Evolutionary conservation across 2,797 vertebrate species (phyloP).

Genomic region (Sebastes oblongus): DNA sequence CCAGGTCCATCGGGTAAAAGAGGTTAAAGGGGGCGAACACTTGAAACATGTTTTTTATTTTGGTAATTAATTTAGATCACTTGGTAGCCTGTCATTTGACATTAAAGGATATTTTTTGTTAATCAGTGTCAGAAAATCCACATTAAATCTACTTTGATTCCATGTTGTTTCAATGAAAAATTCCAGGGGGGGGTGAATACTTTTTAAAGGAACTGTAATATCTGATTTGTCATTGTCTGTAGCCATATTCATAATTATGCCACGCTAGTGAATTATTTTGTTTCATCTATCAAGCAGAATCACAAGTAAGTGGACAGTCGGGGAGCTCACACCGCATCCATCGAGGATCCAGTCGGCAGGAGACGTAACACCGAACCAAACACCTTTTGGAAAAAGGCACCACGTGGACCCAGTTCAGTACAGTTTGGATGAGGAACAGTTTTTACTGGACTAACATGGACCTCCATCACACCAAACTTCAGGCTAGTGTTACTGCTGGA

Average conservation of each 20-base stretch:
- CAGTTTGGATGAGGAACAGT: conserved; percentile 7
- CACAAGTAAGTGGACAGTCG: neutral
- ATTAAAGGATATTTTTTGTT: no score
- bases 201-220: neutral
- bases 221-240: neutral
- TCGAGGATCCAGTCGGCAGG: neutral
- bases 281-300: conserved; percentile 5
- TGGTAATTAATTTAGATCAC: no score
- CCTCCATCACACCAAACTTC: neutral
- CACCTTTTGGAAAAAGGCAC: neutral
- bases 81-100: no score
- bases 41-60: no score
- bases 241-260: neutral
- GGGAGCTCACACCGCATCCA: neutral
- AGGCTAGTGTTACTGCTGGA: neutral
- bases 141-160: neutral
- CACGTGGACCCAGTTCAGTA: conserved; percentile 8
- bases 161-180: neutral
- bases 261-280: neutral
- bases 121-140: no score
- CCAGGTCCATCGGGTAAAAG: no score
- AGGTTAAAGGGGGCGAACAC: no score
- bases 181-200: neutral
- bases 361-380: neutral
- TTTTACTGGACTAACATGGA: conserved; percentile 4